Base-by-base conservation (phyloP, 2,888 invertebrate genomes). In the Lepetodrilus schrolli region DNA sequence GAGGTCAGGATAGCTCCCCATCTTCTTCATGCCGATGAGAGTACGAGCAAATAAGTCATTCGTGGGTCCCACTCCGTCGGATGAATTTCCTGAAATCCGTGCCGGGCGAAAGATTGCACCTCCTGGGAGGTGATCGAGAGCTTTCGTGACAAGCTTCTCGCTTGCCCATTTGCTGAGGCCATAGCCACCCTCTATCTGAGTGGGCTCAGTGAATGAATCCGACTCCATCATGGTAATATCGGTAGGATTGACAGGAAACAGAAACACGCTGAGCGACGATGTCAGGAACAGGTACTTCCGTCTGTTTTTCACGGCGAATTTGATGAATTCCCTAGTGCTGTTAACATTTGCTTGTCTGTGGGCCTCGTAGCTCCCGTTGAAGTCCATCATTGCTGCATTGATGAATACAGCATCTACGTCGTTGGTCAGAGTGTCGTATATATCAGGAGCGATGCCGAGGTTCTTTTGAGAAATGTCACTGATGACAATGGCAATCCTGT, bases 111-210 rank as follows among this genome's bases (percentile, higher is more conserved):
- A 84, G 43, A 84, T 81, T 5, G 83, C 84, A 4, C 84, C 84
- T 2, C 84, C 84, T 10, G 84, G 83, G 1, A 84, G 73, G 48
- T 76, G 51, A 20, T 82, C 78, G 1, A 84, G 65, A 7, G 83
- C 84, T 71, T 84, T 81, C 74, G 81, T 70, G 4, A 84, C 77
- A 0, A 84, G 76, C 26, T 79, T 74, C 50, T 84, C 84, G 51
- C 83, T 82, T 17, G 81, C 84, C 84, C 84, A 84, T 75, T 84
- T 84, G 49, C 84, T 84, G 65, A 82, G 82, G 5, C 82, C 81
- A 73, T 84, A 84, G 4, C 84, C 84, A 0, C 83, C 83, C 48
- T 80, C 81, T 5, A 83, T 76, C 5, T 66, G 23, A 5, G 76
- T 38, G 0, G 84, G 84, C 36, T 84, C 82, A 13, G 81, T 78